Conservation (phyloP, 2,888 invertebrate species). For the Endomychus coccineus region DNA sequence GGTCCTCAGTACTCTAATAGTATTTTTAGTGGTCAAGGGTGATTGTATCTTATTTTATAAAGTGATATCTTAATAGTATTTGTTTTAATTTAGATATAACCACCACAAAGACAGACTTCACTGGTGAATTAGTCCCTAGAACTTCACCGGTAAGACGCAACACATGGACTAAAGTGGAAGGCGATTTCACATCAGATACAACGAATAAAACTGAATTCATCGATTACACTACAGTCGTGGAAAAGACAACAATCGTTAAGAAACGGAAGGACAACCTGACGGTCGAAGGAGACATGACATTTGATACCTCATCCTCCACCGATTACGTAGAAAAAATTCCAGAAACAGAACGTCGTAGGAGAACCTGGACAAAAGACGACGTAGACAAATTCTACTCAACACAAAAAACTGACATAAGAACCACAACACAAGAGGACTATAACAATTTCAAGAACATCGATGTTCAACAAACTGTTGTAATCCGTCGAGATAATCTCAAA, state of each 20-base stretch:
- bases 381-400: slow-evolving; percentile 61
- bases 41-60: too few relatives aligned
- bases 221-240: slow-evolving; percentile 52
- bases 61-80: too few relatives aligned
- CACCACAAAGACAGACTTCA: slow-evolving; percentile 61
- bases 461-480: slow-evolving; percentile 41
- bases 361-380: slow-evolving; percentile 68
- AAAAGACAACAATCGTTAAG: slow-evolving; percentile 53
- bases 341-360: slow-evolving; percentile 51
- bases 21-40: too few relatives aligned
- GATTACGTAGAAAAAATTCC: slow-evolving; percentile 56
- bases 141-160: slow-evolving; percentile 62
- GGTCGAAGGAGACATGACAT: slow-evolving; percentile 61
- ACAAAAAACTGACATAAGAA: slow-evolving; percentile 49
- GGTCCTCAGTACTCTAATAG: too few relatives aligned
- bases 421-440: slow-evolving; percentile 58
- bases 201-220: slow-evolving; percentile 60
- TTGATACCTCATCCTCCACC: slow-evolving; percentile 56
- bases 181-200: slow-evolving; percentile 63
- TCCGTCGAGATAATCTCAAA: slow-evolving; percentile 45
- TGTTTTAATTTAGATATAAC: slow-evolving; percentile 56
- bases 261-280: slow-evolving; percentile 59
- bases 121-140: slow-evolving; percentile 58
- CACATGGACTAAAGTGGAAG: slow-evolving; percentile 71
- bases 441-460: slow-evolving; percentile 55